These are phyloP conservation scores for Mirounga angustirostris DNA, from an alignment of 2,113 vertebrate genomes.

Conservation along the genomic window DNA sequence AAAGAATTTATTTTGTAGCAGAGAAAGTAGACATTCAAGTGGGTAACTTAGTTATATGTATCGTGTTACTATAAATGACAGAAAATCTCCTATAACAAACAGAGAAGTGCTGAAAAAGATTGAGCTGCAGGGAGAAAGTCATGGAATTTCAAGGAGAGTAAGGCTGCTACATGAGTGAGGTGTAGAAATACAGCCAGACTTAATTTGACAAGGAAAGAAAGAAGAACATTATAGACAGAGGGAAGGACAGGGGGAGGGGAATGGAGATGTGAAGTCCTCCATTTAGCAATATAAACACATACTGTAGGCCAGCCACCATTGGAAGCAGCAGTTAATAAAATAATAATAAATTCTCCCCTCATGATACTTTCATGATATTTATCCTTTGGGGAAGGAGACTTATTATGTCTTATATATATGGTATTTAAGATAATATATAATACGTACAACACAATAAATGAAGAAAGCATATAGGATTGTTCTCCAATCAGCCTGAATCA, in stretches of 20 bases:
- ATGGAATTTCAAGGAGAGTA: not conserved
- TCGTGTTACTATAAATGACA: not conserved
- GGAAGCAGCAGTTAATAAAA: not conserved
- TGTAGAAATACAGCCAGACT: not conserved
- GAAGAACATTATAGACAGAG: not conserved
- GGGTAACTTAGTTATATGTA: not conserved
- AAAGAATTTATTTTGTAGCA: not conserved
- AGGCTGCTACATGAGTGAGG: fast-evolving
- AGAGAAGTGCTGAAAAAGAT: not conserved
- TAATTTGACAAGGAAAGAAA: not conserved
- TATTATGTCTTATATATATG: not conserved
- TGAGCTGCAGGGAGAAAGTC: not conserved
- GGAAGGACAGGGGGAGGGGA: not conserved
- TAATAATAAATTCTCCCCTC: not conserved
- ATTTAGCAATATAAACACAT: no score
- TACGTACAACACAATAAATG: not conserved
- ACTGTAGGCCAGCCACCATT: not conserved
- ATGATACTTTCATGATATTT: not conserved
- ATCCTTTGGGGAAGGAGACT: not conserved
- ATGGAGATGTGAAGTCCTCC: not conserved
- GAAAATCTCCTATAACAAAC: not conserved
- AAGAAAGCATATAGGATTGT: not conserved
- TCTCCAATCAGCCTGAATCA: not conserved
- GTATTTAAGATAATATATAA: not conserved
- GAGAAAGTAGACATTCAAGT: not conserved